Evolutionary conservation across 2,113 vertebrate genomes (phyloP).

Genomic region (Camelus bactrianus): DNA sequence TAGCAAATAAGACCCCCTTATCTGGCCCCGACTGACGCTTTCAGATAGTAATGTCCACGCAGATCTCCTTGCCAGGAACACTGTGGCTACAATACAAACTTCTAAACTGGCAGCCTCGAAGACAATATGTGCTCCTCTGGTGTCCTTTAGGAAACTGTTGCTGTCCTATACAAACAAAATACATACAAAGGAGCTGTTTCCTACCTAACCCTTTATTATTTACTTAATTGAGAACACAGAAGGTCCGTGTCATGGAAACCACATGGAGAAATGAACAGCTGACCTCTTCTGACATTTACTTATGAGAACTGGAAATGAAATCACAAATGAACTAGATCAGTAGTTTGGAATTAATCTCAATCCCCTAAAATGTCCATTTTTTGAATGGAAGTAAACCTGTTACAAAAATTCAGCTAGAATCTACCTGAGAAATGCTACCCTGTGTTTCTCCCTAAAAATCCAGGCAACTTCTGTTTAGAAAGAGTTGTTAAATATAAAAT

Average conservation of each 20-base stretch:
- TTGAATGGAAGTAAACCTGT: not conserved
- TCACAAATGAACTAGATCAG: not conserved
- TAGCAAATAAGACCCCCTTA: not conserved
- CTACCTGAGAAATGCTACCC: not conserved
- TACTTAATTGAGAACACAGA: not conserved
- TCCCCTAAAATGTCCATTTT: not conserved
- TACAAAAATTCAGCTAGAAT: not conserved
- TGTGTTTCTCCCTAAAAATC: not conserved
- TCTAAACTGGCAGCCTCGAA: not conserved
- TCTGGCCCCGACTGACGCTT: accelerated
- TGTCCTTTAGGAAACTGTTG: not conserved
- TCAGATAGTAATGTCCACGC: not conserved
- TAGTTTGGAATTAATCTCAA: not conserved
- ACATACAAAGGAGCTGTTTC: not conserved
- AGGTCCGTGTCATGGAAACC: accelerated
- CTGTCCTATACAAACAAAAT: not conserved
- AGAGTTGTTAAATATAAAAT: not conserved
- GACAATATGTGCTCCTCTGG: not conserved
- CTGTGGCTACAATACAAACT: accelerated
- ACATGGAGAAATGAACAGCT: not conserved
- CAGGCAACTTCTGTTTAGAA: not conserved
- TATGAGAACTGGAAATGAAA: not conserved
- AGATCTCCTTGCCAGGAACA: accelerated
- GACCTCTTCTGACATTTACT: not conserved
- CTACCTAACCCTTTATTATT: too few relatives aligned